A percentile compares a stretch with the other conserved stretches of the same genome.
These are phyloP conservation scores for Coleophora flavipennella DNA, from an alignment of 2,888 invertebrate genomes.

Conservation along the genomic window DNA sequence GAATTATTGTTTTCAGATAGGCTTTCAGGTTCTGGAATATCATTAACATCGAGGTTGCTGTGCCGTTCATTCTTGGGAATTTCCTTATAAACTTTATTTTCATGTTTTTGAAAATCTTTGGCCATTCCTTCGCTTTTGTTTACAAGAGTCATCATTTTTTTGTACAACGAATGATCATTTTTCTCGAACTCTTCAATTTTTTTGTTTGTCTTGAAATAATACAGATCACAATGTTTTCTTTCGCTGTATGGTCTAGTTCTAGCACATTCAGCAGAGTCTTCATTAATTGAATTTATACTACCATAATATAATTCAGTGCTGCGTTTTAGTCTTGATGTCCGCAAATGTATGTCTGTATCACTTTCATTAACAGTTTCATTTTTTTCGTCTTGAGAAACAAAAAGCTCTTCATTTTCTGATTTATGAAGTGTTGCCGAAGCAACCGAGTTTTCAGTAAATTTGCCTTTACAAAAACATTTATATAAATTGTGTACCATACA, in stretches of 20 bases:
- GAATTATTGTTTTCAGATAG: background rate
- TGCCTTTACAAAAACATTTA: conserved; percentile 76
- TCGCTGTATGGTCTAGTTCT: conserved; percentile 32
- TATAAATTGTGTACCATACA: conserved; percentile 78
- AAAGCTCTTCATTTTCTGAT: background rate
- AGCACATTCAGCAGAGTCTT: conserved; percentile 22
- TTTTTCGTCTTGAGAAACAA: too few species aligned
- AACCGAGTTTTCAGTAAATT: conserved; percentile 27
- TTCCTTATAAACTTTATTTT: background rate
- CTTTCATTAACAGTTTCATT: conserved; percentile 6
- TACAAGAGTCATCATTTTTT: conserved; percentile 25
- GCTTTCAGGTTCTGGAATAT: too few species aligned
- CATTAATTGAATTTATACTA: too few species aligned
- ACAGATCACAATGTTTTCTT: conserved; percentile 35
- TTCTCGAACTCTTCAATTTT: conserved; percentile 49
- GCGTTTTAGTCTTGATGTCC: too few species aligned
- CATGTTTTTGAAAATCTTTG: background rate
- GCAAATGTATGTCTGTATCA: background rate
- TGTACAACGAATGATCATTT: conserved; percentile 38
- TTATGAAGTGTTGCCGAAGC: conserved; percentile 1
- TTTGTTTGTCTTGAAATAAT: conserved; percentile 37
- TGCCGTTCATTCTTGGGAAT: too few species aligned
- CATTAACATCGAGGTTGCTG: too few species aligned
- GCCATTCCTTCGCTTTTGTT: background rate
- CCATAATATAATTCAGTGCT: too few species aligned